phyloP scores from a whole-genome alignment of 2,888 invertebrate genomes.

The Ferrisia virgata region DNA sequence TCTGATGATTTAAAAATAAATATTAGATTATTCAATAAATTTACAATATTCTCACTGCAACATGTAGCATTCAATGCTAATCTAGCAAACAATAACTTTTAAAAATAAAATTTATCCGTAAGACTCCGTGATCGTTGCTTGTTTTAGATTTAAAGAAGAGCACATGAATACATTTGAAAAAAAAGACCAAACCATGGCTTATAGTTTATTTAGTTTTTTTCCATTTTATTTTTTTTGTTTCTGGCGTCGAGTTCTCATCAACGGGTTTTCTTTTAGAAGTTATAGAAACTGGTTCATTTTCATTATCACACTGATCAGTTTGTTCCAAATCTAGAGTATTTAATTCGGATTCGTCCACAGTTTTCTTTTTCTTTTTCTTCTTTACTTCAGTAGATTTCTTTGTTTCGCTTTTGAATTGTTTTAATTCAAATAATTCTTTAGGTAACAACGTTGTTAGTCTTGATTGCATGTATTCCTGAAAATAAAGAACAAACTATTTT shows the following conservation, averaged over 20 bases:
- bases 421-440: not conserved
- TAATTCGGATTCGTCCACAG: not conserved
- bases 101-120: too few species aligned
- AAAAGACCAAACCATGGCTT: not conserved
- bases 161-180: not conserved
- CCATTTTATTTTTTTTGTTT: not conserved
- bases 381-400: not conserved
- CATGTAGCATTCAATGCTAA: too few species aligned
- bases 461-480: conserved; percentile 40
- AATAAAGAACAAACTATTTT: not conserved
- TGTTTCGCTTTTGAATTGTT: not conserved
- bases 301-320: not conserved
- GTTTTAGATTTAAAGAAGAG: too few species aligned
- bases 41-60: too few species aligned
- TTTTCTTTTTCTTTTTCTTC: conserved; percentile 1
- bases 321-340: not conserved
- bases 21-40: too few species aligned
- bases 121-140: too few species aligned
- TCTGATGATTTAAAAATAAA: too few species aligned
- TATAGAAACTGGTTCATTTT: not conserved
- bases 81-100: too few species aligned
- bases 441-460: conserved; percentile 34
- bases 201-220: not conserved
- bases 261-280: not conserved
- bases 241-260: not conserved